Conservation (phyloP, 2,888 invertebrate species). For the Dendrolimus pini region DNA sequence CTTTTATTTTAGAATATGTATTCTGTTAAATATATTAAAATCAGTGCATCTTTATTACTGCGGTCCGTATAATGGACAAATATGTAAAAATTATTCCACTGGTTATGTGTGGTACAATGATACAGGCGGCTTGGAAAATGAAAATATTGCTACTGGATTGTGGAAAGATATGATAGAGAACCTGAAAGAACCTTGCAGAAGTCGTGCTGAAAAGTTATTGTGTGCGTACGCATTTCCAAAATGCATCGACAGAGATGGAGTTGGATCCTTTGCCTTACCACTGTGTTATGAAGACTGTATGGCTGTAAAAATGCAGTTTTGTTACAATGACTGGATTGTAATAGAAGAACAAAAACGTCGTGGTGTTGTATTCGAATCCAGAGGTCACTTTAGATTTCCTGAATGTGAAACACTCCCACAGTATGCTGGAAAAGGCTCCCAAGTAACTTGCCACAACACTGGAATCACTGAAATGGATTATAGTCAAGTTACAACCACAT, state of each 20-base stretch:
- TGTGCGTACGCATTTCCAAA: constrained; percentile 96
- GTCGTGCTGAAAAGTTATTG: constrained; percentile 92
- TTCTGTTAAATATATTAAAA: constrained; percentile 55
- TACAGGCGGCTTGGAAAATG: constrained; percentile 86
- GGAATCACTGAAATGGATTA: constrained; percentile 89
- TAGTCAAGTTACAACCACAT: constrained; percentile 89
- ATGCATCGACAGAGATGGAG: constrained; percentile 82
- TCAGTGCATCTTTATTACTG: constrained; percentile 82
- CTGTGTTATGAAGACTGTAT: constrained; percentile 96
- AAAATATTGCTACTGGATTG: constrained; percentile 87
- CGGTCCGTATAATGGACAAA: constrained; percentile 90
- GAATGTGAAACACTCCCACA: constrained; percentile 89
- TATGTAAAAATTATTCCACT: constrained; percentile 83
- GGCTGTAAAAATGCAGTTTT: constrained; percentile 92
- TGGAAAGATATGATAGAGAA: constrained; percentile 92
- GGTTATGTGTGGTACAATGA: constrained; percentile 88
- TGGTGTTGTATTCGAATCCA: constrained; percentile 85
- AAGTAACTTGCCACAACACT: constrained; percentile 87
- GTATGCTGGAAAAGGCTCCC: constrained; percentile 78
- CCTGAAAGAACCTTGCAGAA: constrained; percentile 88
- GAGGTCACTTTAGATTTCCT: constrained; percentile 92
- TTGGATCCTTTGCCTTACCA: constrained; percentile 81
- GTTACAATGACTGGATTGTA: constrained; percentile 94
- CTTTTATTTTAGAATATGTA: constrained; percentile 42
- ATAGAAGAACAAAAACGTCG: constrained; percentile 91